Evolutionary conservation across 1,140 invertebrate genomes (phyloP).

Genomic region (Streblospio benedicti): DNA sequence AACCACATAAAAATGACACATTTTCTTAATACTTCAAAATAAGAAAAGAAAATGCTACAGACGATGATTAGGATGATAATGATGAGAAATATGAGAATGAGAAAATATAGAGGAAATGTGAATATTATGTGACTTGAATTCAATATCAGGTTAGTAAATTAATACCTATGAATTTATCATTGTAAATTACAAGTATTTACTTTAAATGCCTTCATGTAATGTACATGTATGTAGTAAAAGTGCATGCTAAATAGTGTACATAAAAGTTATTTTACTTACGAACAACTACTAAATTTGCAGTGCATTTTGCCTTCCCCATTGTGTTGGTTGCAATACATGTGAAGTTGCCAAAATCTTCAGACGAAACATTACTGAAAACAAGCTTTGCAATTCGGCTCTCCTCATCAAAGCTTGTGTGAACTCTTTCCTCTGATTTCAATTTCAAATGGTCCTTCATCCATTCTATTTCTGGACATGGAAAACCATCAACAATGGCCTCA

Average conservation of each 20-base stretch:
- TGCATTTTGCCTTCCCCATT: slow-evolving; percentile 73
- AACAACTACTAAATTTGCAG: slow-evolving; percentile 77
- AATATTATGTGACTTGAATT: too few species aligned
- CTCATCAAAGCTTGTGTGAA: slow-evolving; percentile 5
- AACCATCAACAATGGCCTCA: slow-evolving; percentile 36
- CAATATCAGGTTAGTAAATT: too few species aligned
- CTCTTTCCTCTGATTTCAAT: background rate
- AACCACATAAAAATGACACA: too few species aligned
- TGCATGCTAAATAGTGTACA: background rate
- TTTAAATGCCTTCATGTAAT: too few species aligned
- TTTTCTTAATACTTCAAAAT: too few species aligned
- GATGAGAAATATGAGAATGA: too few species aligned
- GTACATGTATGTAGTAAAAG: too few species aligned
- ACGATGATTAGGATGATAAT: too few species aligned
- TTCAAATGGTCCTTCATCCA: slow-evolving; percentile 29
- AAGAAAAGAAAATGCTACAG: too few species aligned
- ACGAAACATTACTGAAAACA: slow-evolving; percentile 70
- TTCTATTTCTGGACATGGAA: slow-evolving; percentile 38
- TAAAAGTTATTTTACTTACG: slow-evolving; percentile 18
- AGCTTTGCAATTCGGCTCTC: slow-evolving; percentile 39
- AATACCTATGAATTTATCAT: too few species aligned
- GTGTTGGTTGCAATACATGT: slow-evolving; percentile 83
- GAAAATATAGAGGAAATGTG: too few species aligned
- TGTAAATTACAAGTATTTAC: too few species aligned
- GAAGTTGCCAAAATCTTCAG: slow-evolving; percentile 86